Evolutionary conservation across 2,888 invertebrate species (phyloP), one percentile per base, ranked within the genome.

Genomic region (Bugula neritina): DNA sequence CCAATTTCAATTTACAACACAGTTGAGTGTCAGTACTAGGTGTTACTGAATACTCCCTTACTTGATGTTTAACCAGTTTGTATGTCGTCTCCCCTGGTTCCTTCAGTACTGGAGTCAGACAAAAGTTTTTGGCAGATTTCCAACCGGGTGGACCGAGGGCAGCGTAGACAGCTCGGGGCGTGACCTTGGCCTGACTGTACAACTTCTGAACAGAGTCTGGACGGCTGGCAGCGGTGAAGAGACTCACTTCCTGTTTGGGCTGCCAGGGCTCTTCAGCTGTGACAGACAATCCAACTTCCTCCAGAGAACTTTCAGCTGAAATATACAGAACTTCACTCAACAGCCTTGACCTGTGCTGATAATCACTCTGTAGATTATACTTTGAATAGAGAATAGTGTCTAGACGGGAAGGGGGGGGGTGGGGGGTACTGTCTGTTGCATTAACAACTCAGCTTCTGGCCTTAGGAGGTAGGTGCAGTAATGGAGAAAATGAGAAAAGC

Each of bases 241-340:
- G 88, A 79, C 88, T 88, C 79, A 90, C 89, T 81, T 88, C 88
- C 82, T 90, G 88, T 79, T 88, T 88, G 83, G 90, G 89, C 80
- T 88, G 63, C 13, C 10, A 13, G 2, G 63, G 63, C 21, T 21
- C 27, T 31, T 21, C 31, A 27, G 27, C 63, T 27, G 13, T 31
- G 10, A 63, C 27, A 13, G 5, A 13, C 3, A 27, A 13, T 3
- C 29, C 63, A 34, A 93, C 94, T 83, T 90, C 89, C 81, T 90
- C 90, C 86, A 94, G 90, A 88, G 93, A 92, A 82, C 94, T 91
- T 87, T 93, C 93, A 85, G 94, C 94, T 94, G 89, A 71, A 90
- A 90, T 72, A 82, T n/a, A n/a, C n/a, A n/a, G n/a, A n/a, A n/a
- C n/a, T n/a, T n/a, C n/a, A n/a, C n/a, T n/a, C n/a, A n/a, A n/a